phyloP scores from a whole-genome alignment of 2,888 invertebrate genomes.

The Strigamia maritima region DNA sequence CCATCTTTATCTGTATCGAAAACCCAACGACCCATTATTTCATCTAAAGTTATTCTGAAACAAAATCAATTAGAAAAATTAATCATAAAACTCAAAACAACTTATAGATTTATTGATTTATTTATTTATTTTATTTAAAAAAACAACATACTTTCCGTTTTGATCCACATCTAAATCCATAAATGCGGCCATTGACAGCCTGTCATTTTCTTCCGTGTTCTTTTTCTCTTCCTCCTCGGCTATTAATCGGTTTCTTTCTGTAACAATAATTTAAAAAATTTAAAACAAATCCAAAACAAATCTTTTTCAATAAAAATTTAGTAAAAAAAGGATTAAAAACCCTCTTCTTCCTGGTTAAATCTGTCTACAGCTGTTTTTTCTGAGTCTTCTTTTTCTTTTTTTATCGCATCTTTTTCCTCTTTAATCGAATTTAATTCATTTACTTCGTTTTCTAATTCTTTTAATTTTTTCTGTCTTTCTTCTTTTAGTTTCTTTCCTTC shows the following conservation, averaged over 20 bases:
- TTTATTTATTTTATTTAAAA: background rate
- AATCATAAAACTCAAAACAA: background rate
- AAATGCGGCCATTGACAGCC: constrained; percentile 62
- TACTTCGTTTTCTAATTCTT: constrained; percentile 68
- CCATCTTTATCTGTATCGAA: constrained; percentile 91
- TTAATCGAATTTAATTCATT: constrained; percentile 75
- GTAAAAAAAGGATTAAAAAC: too few relatives aligned
- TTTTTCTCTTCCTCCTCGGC: constrained; percentile 54
- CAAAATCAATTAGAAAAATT: background rate
- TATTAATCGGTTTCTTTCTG: constrained; percentile 16
- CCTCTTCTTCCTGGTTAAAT: constrained; percentile 65
- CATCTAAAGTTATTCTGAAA: constrained; percentile 59
- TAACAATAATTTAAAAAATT: background rate
- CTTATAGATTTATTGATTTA: too few relatives aligned
- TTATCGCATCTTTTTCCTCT: constrained; percentile 66
- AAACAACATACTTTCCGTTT: constrained; percentile 62
- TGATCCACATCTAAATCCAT: constrained; percentile 73
- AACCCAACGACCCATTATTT: constrained; percentile 62
- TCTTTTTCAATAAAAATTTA: too few relatives aligned
- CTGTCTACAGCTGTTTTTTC: constrained; percentile 73
- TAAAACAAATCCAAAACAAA: background rate
- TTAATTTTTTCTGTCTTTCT: constrained; percentile 59
- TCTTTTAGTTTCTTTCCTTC: constrained; percentile 65
- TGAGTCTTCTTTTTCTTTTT: constrained; percentile 67
- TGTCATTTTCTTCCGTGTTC: constrained; percentile 58